Evolutionary conservation across 2,888 invertebrate species (phyloP).

Genomic region (Glaucopsyche alexis): DNA sequence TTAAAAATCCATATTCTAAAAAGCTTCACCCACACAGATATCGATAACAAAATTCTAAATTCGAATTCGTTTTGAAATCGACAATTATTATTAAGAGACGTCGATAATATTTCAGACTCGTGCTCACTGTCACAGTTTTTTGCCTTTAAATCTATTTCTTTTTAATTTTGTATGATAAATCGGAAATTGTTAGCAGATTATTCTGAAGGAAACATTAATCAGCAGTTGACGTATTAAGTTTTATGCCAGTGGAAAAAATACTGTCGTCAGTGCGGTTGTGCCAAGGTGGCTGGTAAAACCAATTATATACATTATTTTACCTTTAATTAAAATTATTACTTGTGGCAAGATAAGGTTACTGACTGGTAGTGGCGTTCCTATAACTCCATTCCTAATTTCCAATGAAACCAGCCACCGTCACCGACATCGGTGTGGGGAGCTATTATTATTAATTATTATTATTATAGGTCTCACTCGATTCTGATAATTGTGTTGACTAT

Average conservation of each 20-base stretch:
- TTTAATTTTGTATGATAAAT: not conserved
- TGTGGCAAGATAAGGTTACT: too few species aligned
- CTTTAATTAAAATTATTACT: not conserved
- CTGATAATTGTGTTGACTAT: too few species aligned
- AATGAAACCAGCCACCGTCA: too few species aligned
- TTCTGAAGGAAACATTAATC: conserved; percentile 10
- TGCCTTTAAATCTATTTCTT: not conserved
- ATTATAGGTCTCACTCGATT: too few species aligned
- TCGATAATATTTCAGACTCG: not conserved
- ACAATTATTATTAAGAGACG: not conserved
- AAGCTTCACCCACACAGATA: too few species aligned
- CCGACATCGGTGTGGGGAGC: too few species aligned
- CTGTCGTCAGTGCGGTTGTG: not conserved
- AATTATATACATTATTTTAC: not conserved
- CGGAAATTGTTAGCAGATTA: not conserved
- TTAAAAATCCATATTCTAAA: too few species aligned
- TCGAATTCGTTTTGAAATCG: too few species aligned
- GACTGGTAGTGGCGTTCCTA: too few species aligned
- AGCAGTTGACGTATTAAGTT: not conserved
- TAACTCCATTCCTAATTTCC: too few species aligned
- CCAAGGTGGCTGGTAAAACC: not conserved
- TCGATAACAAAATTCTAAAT: too few species aligned
- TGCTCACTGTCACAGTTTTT: not conserved
- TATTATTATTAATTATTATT: too few species aligned
- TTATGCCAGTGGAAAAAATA: not conserved